A percentile compares a stretch with the other conserved stretches of the same genome.
Conservation (phyloP, 2,888 invertebrate species). For the Melieria omissa region DNA sequence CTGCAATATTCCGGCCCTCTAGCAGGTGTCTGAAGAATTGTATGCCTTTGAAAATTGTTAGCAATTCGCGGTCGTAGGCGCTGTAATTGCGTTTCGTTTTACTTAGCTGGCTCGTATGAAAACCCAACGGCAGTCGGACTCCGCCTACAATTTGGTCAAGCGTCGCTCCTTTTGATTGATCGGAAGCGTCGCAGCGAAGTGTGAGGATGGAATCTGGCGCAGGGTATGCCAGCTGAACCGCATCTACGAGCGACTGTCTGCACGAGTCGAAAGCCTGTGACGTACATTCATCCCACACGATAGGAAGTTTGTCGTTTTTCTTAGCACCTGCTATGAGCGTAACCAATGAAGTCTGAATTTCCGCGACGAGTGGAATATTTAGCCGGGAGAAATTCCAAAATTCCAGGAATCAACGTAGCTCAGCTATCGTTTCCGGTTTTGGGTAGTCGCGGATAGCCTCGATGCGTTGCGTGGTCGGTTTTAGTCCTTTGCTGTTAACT, state of each 20-base stretch:
- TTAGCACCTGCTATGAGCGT: conserved; percentile 28
- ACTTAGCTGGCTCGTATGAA: conserved; percentile 35
- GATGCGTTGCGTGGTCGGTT: conserved; percentile 33
- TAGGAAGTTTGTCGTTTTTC: conserved; percentile 38
- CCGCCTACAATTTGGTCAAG: conserved; percentile 33
- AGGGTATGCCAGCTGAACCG: conserved; percentile 32
- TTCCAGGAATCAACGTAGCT: conserved; percentile 44
- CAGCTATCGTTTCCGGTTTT: conserved; percentile 20
- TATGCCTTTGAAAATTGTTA: conserved; percentile 42
- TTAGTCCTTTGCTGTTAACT: conserved; percentile 34
- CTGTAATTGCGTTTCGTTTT: conserved; percentile 28
- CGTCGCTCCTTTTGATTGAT: conserved; percentile 31
- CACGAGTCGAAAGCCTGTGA: conserved; percentile 35
- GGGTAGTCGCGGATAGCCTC: conserved; percentile 31
- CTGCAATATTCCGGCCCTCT: conserved; percentile 37
- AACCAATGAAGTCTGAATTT: conserved; percentile 28
- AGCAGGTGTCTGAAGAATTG: conserved; percentile 52
- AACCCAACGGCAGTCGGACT: conserved; percentile 56
- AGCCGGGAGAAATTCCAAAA: conserved; percentile 46
- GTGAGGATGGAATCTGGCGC: conserved; percentile 27
- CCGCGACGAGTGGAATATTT: conserved; percentile 37
- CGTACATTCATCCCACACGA: too few relatives aligned
- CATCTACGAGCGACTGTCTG: conserved; percentile 34
- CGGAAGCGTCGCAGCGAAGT: conserved; percentile 34
- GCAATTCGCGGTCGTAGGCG: conserved; percentile 35